phyloP scores from a whole-genome alignment of 2,797 vertebrate species.

The Enteromius fasciolatus region DNA sequence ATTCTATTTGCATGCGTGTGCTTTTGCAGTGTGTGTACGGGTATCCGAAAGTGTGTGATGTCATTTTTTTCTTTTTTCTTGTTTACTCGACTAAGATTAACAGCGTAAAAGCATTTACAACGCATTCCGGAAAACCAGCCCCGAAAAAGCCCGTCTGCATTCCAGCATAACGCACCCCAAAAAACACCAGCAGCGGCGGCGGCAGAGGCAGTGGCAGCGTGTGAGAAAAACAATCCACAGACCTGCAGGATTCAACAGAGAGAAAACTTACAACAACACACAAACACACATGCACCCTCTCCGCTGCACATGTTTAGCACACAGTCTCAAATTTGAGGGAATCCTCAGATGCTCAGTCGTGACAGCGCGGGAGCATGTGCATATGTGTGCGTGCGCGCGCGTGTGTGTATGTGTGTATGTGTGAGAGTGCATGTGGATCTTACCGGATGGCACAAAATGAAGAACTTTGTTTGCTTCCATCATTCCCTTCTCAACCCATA shows the following conservation, averaged over 20 bases:
- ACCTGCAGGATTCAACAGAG: slow-evolving; percentile 60
- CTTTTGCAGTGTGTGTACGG: slow-evolving; percentile 36
- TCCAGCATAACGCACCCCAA: slow-evolving; percentile 57
- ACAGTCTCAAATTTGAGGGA: slow-evolving; percentile 77
- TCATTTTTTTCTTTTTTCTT: slow-evolving; percentile 52
- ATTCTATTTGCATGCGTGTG: slow-evolving; percentile 13
- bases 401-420: slow-evolving; percentile 35
- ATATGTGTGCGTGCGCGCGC: slow-evolving; percentile 13
- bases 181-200: slow-evolving; percentile 31
- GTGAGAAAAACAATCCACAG: slow-evolving; percentile 57
- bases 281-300: slow-evolving; percentile 48
- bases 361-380: slow-evolving; percentile 47
- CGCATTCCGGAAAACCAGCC: slow-evolving; percentile 70
- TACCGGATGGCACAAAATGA: slow-evolving; percentile 84
- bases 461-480: slow-evolving; percentile 87
- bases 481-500: slow-evolving; percentile 82
- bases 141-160: slow-evolving; percentile 54
- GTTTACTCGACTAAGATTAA: slow-evolving; percentile 63
- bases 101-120: slow-evolving; percentile 62
- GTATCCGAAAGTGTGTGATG: slow-evolving; percentile 48
- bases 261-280: slow-evolving; percentile 59
- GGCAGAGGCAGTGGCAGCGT: slow-evolving; percentile 40
- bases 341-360: slow-evolving; percentile 69
- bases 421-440: slow-evolving; percentile 68
- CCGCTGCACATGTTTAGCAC: slow-evolving; percentile 71